Conservation (phyloP, 1,140 invertebrate genomes). For the Phocides pigmalion region DNA sequence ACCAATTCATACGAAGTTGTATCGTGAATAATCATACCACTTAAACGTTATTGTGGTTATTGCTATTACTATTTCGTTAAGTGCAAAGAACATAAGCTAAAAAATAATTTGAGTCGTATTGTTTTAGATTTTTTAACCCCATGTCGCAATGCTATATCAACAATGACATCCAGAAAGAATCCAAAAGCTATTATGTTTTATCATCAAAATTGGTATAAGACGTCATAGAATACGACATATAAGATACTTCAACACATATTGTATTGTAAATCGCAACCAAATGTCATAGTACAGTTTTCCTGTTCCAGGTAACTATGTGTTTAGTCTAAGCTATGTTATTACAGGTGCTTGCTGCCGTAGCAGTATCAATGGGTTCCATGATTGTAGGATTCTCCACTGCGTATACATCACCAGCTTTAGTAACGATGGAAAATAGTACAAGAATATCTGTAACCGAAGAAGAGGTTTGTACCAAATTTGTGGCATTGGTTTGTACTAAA, state of each 20-base stretch:
- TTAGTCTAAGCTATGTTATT: conserved; percentile 49
- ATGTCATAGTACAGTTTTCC: too few relatives aligned
- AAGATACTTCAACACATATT: too few relatives aligned
- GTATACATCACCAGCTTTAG: conserved; percentile 93
- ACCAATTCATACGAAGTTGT: conserved; percentile 22
- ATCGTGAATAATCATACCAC: conserved; percentile 22
- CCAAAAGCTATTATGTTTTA: too few relatives aligned
- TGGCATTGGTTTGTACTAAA: neutral
- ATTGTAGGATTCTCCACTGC: conserved; percentile 94
- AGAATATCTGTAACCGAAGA: conserved; percentile 84
- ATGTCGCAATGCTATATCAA: too few relatives aligned
- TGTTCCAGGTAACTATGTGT: neutral
- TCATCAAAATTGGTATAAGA: too few relatives aligned
- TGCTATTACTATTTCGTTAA: neutral
- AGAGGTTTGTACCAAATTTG: conserved; percentile 83
- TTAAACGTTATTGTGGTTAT: neutral
- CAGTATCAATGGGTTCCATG: conserved; percentile 93
- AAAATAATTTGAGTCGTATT: neutral
- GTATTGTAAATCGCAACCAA: too few relatives aligned
- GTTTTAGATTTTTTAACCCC: conserved; percentile 1
- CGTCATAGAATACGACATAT: too few relatives aligned
- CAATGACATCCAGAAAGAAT: too few relatives aligned
- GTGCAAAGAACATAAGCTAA: neutral
- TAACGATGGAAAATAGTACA: conserved; percentile 86
- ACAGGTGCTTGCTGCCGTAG: conserved; percentile 92